Evolutionary conservation across 2,888 invertebrate species (phyloP).

Genomic region (Parthenolecanium corni): DNA sequence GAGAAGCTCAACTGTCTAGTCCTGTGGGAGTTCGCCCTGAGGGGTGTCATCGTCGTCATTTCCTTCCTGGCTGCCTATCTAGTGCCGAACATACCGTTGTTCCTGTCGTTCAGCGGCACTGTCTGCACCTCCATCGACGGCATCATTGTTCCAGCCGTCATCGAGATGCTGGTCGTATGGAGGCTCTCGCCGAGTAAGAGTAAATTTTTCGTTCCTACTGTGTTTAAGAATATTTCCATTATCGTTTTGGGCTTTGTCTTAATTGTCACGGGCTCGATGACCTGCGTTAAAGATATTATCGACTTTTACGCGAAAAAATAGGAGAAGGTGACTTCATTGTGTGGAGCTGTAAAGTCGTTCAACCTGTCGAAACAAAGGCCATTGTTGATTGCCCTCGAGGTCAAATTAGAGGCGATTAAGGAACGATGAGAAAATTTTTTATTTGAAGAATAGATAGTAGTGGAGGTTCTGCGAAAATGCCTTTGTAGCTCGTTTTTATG

Average conservation of each 20-base stretch:
- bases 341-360: no score
- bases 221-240: background rate
- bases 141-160: conserved; percentile 76
- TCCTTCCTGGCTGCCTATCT: conserved; percentile 60
- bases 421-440: no score
- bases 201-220: background rate
- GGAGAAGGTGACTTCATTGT: no score
- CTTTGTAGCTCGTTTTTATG: no score
- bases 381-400: no score
- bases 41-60: conserved; percentile 62
- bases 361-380: no score
- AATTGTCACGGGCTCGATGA: background rate
- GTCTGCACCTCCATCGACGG: conserved; percentile 77
- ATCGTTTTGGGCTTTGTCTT: background rate
- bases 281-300: background rate
- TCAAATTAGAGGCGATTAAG: no score
- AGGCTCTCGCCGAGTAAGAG: background rate
- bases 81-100: conserved; percentile 62
- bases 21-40: conserved; percentile 57
- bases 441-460: no score
- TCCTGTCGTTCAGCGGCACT: conserved; percentile 70
- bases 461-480: no score
- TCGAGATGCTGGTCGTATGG: conserved; percentile 57
- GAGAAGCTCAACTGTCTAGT: conserved; percentile 51
- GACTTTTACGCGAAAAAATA: background rate